Conservation (phyloP, 2,888 invertebrate species). For the Linnaemya vulpina region DNA sequence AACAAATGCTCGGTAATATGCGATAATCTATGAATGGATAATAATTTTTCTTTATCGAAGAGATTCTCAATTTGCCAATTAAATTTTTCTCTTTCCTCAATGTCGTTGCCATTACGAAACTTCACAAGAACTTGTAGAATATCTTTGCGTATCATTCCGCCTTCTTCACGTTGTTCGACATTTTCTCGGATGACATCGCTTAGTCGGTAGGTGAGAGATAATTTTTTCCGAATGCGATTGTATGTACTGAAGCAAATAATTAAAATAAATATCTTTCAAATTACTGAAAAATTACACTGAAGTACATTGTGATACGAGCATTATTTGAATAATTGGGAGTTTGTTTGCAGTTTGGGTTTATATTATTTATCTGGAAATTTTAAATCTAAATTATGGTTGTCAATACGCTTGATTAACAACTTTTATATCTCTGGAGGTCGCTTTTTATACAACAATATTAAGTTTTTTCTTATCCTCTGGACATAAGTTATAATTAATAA, state of each 20-base stretch:
- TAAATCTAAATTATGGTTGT: too few relatives aligned
- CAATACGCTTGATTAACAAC: too few relatives aligned
- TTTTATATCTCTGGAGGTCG: too few relatives aligned
- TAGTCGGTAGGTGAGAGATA: constrained; percentile 77
- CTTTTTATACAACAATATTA: too few relatives aligned
- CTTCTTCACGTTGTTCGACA: constrained; percentile 82
- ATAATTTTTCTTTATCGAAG: constrained; percentile 76
- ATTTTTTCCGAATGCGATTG: constrained; percentile 75
- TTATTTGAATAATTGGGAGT: too few relatives aligned
- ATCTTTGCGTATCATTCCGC: constrained; percentile 82
- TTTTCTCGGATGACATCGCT: constrained; percentile 80
- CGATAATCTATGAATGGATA: constrained; percentile 79
- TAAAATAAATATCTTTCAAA: background rate
- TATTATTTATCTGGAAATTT: too few relatives aligned
- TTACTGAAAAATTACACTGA: background rate
- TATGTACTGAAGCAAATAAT: constrained; percentile 73
- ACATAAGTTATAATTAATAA: too few relatives aligned
- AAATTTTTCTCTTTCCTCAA: constrained; percentile 74
- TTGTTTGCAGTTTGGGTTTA: too few relatives aligned
- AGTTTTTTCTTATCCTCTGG: too few relatives aligned
- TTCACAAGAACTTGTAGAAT: constrained; percentile 83
- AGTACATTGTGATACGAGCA: too few relatives aligned
- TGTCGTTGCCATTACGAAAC: constrained; percentile 81
- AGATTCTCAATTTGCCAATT: constrained; percentile 78
- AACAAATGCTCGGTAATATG: constrained; percentile 78